Base-by-base conservation (phyloP, 2,797 vertebrate genomes). In the Intellagama lesueurii region DNA sequence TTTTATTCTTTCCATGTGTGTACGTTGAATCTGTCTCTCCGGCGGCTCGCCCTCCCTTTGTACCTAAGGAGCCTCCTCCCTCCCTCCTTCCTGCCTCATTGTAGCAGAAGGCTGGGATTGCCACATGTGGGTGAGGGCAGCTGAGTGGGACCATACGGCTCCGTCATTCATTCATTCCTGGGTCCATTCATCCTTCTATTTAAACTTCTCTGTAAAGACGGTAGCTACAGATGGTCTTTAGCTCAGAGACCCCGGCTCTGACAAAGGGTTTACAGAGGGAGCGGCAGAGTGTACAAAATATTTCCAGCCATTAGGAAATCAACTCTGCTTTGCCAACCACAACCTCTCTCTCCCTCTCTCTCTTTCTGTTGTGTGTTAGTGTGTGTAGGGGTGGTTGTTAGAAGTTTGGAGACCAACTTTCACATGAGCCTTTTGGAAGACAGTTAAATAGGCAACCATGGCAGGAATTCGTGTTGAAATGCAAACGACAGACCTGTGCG, bases 151-250 rank as follows among this genome's bases (percentile, higher is more conserved):
- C 95, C 95, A 91, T 96, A 94, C 82, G 84, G 96, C 94, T 95
- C 94, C 94, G 91, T 96, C 96, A 96, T 96, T 96, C 96, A 96
- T 95, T 96, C 94, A 95, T 96, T 96, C 94, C 91, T 87, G 93
- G 3, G 93, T 90, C 96, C 96, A 94, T 97, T 97, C 97, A 96
- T 93, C 91, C 95, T 94, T 91, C 94, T 96, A 72, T 95, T 96
- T 95, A 96, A 95, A 96, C 93, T 92, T 84, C 93, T 94, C 94
- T 95, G 91, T 94, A 95, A 91, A 94, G 94, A 92, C 64, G 30
- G 95, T 92, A 94, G 94, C 94, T 93, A 95, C 95, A 96, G 95
- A 95, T 95, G 94, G 96, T 94, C 96, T 96, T 96, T 93, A 91
- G 93, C 92, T 88, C 7, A 3, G 93, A 94, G 95, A 94, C 94